phyloP scores from a whole-genome alignment of 2,888 invertebrate species.

The Mantis religiosa region DNA sequence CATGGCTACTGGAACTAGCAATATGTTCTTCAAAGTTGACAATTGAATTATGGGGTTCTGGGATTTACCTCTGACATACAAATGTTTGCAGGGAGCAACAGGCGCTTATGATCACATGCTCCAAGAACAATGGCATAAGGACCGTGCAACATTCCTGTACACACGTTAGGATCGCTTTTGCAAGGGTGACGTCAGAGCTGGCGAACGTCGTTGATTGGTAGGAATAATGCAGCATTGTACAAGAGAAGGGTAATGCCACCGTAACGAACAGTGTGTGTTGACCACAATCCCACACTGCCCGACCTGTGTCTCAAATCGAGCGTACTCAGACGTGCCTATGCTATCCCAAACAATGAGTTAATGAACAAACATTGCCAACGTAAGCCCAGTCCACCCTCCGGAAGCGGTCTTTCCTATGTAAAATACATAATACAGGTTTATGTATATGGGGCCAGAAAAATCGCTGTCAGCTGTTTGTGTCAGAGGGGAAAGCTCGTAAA shows the following conservation, averaged over 20 bases:
- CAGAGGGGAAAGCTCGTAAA: background rate
- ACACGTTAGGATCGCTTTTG: background rate
- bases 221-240: background rate
- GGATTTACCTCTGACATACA: background rate
- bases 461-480: slow-evolving; percentile 11
- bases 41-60: background rate
- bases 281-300: background rate
- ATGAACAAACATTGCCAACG: slow-evolving; percentile 18
- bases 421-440: background rate
- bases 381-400: background rate
- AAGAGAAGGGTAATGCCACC: background rate
- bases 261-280: slow-evolving; percentile 7
- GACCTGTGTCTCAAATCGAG: background rate
- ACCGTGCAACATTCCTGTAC: background rate
- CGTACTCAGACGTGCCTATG: slow-evolving; percentile 7
- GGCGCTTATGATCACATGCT: background rate
- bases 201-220: background rate
- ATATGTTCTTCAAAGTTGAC: background rate
- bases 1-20: background rate
- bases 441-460: background rate
- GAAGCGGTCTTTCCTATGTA: background rate
- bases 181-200: background rate
- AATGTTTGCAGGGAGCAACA: background rate
- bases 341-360: slow-evolving; percentile 14
- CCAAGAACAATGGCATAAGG: background rate